Percentiles rank a stretch among this genome's conserved stretches.
Evolutionary conservation across 2,113 vertebrate species (phyloP).

Genomic region (Tragelaphus buxtoni): DNA sequence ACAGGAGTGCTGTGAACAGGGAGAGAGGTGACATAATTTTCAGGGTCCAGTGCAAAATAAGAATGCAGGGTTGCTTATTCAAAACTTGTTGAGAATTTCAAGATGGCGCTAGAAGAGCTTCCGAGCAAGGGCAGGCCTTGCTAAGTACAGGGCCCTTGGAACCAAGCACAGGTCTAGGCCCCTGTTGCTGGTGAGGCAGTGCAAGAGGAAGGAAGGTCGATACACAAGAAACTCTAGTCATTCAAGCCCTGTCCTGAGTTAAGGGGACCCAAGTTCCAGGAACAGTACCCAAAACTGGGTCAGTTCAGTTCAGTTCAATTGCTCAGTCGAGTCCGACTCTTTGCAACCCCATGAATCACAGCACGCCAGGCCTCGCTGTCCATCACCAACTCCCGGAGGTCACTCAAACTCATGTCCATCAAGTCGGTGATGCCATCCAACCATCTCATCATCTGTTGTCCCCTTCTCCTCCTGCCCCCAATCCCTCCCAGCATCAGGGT

Average conservation of each 20-base stretch:
- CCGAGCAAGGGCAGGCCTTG: background rate
- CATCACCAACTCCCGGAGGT: too few relatives aligned
- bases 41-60: background rate
- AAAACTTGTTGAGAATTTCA: background rate
- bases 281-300: background rate
- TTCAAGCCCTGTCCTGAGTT: background rate
- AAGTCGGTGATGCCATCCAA: too few relatives aligned
- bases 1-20: background rate
- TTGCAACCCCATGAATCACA: too few relatives aligned
- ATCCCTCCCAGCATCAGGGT: too few relatives aligned
- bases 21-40: background rate
- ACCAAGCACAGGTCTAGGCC: background rate
- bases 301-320: too few relatives aligned
- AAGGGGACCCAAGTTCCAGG: background rate
- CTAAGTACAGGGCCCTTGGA: background rate
- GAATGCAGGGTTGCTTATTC: background rate
- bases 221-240: background rate
- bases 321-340: too few relatives aligned
- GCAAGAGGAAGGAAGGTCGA: fast-evolving
- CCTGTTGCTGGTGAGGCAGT: background rate
- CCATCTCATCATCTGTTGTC: too few relatives aligned
- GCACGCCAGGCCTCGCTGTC: too few relatives aligned
- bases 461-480: too few relatives aligned
- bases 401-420: too few relatives aligned
- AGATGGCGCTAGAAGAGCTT: background rate